phyloP scores from a whole-genome alignment of 2,113 vertebrate genomes.

The Istiophorus platypterus region DNA sequence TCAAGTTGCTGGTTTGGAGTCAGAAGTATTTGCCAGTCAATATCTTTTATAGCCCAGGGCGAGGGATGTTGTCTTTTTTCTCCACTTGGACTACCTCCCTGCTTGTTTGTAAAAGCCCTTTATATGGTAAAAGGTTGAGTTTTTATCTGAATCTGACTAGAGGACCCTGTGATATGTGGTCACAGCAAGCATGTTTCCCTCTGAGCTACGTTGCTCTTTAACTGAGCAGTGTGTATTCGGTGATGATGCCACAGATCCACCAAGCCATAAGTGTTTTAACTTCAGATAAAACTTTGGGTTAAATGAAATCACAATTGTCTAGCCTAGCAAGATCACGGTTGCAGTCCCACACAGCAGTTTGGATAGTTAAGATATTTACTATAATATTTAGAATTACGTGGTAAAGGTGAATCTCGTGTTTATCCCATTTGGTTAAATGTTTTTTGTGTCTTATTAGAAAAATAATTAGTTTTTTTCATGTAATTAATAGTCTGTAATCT shows the following conservation, averaged over 20 bases:
- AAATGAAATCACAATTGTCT: neutral
- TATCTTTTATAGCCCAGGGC: neutral
- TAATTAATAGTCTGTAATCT: neutral
- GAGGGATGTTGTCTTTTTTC: neutral
- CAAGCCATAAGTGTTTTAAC: neutral
- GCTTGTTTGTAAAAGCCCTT: neutral
- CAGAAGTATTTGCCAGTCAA: neutral
- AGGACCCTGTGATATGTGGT: neutral
- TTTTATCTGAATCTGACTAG: neutral
- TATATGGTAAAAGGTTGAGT: neutral
- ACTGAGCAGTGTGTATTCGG: neutral
- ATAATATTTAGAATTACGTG: neutral
- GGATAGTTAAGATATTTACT: neutral
- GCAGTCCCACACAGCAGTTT: neutral
- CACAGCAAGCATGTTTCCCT: neutral
- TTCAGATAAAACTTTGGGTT: neutral
- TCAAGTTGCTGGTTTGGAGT: constrained; percentile 3
- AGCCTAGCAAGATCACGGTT: neutral
- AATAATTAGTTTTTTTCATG: no score
- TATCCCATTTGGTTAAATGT: neutral
- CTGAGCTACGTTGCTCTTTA: constrained; percentile 12
- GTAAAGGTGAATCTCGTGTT: neutral
- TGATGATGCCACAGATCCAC: neutral
- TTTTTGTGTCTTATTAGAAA: neutral
- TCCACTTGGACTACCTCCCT: neutral